These are phyloP conservation scores for Brachionus rubens DNA, from an alignment of 1,140 invertebrate species.

Conservation along the genomic window DNA sequence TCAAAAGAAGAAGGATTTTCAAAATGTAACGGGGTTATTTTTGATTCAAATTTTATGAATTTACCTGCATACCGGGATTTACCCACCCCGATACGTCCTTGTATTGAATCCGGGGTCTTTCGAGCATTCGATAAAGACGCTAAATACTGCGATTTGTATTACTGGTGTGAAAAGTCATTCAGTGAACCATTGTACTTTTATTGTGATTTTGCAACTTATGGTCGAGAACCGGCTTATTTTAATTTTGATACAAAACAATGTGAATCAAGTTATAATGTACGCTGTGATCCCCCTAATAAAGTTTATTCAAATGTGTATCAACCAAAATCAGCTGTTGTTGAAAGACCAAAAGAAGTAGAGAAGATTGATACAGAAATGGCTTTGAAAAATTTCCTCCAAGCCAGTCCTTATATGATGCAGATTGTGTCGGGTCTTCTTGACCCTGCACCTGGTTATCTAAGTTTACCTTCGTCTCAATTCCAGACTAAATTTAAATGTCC, in stretches of 20 bases:
- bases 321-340: not conserved
- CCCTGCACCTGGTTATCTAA: constrained; percentile 38
- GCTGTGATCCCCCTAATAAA: constrained; percentile 5
- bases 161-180: constrained; percentile 39
- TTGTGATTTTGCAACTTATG: constrained; percentile 37
- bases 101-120: constrained; percentile 24
- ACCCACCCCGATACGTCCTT: not conserved
- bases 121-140: not conserved
- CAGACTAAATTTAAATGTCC: constrained; percentile 36
- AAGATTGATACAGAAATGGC: constrained; percentile 8
- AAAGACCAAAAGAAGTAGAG: not conserved
- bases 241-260: constrained; percentile 28
- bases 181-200: constrained; percentile 41
- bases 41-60: constrained; percentile 43
- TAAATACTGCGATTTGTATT: constrained; percentile 44
- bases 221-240: constrained; percentile 24
- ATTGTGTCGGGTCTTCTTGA: constrained; percentile 27
- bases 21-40: constrained; percentile 37
- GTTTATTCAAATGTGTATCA: not conserved
- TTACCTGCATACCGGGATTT: constrained; percentile 37
- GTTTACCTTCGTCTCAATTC: constrained; percentile 21
- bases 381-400: constrained; percentile 16
- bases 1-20: not conserved
- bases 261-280: not conserved
- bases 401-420: constrained; percentile 32